Percentiles rank a stretch among this genome's conserved stretches.
Conservation (phyloP, 2,797 vertebrate species). For the Tadarida brasiliensis region DNA sequence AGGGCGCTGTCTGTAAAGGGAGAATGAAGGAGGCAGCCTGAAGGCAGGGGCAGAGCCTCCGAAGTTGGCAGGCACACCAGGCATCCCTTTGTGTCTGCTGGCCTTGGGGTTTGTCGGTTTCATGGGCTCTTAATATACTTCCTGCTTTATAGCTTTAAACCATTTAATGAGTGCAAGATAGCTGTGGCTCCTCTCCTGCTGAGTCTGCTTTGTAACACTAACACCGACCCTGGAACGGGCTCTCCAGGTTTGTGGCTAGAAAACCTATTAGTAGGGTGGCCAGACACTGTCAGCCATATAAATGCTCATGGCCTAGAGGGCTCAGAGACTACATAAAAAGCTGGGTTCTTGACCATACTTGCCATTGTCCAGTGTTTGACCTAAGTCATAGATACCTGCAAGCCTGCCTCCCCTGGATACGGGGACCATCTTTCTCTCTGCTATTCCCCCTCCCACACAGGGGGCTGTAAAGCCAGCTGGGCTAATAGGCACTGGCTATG, state of each 20-base stretch:
- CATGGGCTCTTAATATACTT: neutral
- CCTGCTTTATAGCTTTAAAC: neutral
- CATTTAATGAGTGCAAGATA: neutral
- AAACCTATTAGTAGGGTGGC: neutral
- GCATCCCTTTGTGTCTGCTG: no score
- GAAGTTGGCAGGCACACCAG: neutral
- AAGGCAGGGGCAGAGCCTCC: neutral
- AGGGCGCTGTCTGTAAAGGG: neutral
- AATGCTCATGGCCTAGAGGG: neutral
- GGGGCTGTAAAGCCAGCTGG: rapidly evolving
- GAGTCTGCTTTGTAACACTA: no score
- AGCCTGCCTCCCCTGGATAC: neutral
- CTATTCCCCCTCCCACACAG: rapidly evolving
- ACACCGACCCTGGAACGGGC: no score
- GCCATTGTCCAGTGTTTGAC: neutral
- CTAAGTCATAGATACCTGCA: neutral
- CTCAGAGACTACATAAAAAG: neutral
- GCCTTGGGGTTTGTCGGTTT: neutral
- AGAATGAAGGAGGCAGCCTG: neutral
- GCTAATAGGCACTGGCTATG: neutral
- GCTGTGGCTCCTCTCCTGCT: neutral
- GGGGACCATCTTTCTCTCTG: neutral
- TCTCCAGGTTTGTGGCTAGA: neutral
- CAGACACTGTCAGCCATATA: neutral
- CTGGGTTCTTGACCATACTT: neutral